phyloP scores from a whole-genome alignment of 2,888 invertebrate species.

The Ashinkailepas kermadecensis region DNA sequence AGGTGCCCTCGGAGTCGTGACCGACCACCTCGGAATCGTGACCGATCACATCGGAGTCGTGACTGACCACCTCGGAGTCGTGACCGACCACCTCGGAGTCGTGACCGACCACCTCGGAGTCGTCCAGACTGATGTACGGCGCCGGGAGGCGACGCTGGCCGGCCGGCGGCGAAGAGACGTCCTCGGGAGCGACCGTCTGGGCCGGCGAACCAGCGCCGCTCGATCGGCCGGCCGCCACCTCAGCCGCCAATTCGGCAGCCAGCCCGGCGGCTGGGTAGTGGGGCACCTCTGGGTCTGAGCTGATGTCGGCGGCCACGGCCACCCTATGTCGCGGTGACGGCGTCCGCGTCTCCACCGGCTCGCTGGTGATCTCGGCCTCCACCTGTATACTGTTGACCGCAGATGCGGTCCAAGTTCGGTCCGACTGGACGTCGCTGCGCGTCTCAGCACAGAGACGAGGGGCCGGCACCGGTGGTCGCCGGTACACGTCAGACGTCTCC shows the following conservation, averaged over 20 bases:
- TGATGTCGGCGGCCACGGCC: background rate
- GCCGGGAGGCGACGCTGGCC: constrained; percentile 36
- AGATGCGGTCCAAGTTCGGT: background rate
- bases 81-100: background rate
- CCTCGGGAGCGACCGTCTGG: background rate
- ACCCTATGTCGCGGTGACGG: background rate
- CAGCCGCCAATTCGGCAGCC: background rate
- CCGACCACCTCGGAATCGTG: too few species aligned
- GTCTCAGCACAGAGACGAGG: too few species aligned
- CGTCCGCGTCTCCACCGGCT: background rate
- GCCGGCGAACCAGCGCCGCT: background rate
- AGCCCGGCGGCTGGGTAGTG: background rate
- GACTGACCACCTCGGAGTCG: background rate
- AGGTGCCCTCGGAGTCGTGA: background rate
- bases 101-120: background rate
- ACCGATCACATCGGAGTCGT: background rate
- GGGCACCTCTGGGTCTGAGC: background rate
- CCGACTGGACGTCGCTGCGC: too few species aligned
- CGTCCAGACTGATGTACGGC: constrained; percentile 33
- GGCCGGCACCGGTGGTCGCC: background rate
- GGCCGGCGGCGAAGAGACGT: background rate
- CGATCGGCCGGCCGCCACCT: background rate
- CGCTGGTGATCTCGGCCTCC: background rate
- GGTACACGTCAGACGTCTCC: background rate
- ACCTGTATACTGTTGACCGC: background rate